These are phyloP conservation scores for Dasyurus viverrinus DNA, from an alignment of 2,113 vertebrate species.

Conservation along the genomic window DNA sequence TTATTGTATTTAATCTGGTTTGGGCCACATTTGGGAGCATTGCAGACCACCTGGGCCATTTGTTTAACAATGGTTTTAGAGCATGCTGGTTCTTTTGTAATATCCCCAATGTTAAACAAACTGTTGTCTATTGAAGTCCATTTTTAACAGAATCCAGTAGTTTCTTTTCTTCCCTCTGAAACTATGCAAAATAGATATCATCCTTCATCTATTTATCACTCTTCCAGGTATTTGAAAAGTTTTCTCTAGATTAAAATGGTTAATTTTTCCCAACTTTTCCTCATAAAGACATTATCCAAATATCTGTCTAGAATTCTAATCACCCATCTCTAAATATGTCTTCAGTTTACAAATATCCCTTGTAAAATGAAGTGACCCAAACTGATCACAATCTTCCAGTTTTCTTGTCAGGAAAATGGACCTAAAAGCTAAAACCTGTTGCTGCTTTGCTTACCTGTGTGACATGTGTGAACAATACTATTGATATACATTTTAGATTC, in stretches of 20 bases:
- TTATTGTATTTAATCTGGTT: neutral
- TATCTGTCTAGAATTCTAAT: neutral
- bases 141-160: neutral
- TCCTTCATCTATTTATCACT: neutral
- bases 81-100: neutral
- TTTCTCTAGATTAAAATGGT: neutral
- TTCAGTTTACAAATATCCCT: neutral
- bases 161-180: neutral
- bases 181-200: neutral
- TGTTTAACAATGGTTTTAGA: neutral
- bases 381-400: neutral
- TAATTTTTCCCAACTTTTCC: neutral
- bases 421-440: neutral
- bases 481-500: neutral
- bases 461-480: neutral
- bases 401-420: neutral
- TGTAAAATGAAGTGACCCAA: neutral
- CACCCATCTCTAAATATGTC: neutral
- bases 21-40: neutral
- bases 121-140: neutral
- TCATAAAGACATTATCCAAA: neutral
- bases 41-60: neutral
- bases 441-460: neutral
- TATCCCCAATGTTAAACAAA: neutral
- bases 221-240: slow-evolving; percentile 3